Conservation (phyloP, 64 coral and sea anemone genomes). For the Montipora efflorescens region DNA sequence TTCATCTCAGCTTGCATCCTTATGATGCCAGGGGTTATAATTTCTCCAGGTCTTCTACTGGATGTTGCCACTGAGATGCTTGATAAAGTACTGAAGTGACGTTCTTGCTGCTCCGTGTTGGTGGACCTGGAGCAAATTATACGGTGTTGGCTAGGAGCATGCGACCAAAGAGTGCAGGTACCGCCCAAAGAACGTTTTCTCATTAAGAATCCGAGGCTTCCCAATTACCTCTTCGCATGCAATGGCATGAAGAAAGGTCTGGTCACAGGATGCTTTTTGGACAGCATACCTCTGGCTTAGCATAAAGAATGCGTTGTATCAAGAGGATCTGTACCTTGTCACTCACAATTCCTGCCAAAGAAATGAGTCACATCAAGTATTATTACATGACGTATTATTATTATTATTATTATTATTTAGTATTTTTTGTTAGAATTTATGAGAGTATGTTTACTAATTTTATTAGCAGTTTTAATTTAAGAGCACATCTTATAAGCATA, state of each 20-base stretch:
- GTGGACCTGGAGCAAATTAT: slow-evolving; percentile 24
- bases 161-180: slow-evolving; percentile 56
- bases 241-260: slow-evolving; percentile 61
- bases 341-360: neutral
- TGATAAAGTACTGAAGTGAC: slow-evolving; percentile 21
- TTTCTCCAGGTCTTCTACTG: slow-evolving; percentile 28
- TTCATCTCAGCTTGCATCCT: slow-evolving; percentile 55
- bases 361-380: neutral
- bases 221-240: slow-evolving; percentile 39
- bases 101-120: slow-evolving; percentile 52
- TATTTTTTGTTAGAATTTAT: neutral
- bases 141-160: slow-evolving; percentile 25
- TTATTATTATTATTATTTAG: neutral
- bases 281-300: slow-evolving; percentile 2
- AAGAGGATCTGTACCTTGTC: slow-evolving; percentile 36
- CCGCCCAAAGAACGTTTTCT: slow-evolving; percentile 45
- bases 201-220: slow-evolving; percentile 17
- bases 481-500: neutral
- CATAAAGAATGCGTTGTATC: slow-evolving; percentile 45
- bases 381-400: neutral
- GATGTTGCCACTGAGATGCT: slow-evolving; percentile 12
- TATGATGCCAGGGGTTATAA: slow-evolving; percentile 27
- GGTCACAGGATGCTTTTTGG: slow-evolving; percentile 32
- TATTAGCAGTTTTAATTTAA: neutral
- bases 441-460: neutral